These are phyloP conservation scores for Aphelocoma californica DNA, from an alignment of 2,797 vertebrate genomes.

Conservation along the genomic window DNA sequence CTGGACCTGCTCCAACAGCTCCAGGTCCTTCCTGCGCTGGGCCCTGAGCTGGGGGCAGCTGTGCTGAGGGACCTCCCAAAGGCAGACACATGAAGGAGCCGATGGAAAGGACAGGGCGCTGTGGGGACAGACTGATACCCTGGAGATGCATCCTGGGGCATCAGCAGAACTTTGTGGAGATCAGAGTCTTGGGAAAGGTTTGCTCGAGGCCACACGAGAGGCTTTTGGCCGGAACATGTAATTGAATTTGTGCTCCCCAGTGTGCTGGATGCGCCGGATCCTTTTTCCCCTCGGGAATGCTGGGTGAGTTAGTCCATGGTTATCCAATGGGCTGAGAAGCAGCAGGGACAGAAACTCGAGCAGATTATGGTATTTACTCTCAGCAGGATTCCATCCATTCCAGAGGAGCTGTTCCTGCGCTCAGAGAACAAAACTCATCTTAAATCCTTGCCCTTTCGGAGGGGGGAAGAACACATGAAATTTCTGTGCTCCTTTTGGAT, in stretches of 20 bases:
- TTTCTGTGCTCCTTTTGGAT: background rate
- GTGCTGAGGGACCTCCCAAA: background rate
- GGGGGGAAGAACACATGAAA: background rate
- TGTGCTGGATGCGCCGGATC: background rate
- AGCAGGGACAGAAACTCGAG: background rate
- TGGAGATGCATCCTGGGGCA: background rate
- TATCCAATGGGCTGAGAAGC: background rate
- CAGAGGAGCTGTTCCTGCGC: background rate
- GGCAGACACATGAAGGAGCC: background rate
- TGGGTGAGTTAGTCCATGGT: background rate
- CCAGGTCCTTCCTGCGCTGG: background rate
- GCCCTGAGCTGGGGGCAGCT: background rate
- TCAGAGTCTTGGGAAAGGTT: background rate
- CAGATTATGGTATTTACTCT: background rate
- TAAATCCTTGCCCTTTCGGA: background rate
- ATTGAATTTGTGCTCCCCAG: background rate
- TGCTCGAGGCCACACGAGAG: background rate
- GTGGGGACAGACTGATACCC: background rate
- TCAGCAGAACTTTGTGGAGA: background rate
- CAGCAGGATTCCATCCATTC: background rate
- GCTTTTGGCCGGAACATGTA: background rate
- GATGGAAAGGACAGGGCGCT: background rate
- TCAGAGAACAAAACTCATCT: background rate
- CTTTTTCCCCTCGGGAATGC: rapidly evolving
- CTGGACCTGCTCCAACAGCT: background rate